Conservation (phyloP, 2,113 vertebrate genomes). For the Nesogale talazaci region DNA sequence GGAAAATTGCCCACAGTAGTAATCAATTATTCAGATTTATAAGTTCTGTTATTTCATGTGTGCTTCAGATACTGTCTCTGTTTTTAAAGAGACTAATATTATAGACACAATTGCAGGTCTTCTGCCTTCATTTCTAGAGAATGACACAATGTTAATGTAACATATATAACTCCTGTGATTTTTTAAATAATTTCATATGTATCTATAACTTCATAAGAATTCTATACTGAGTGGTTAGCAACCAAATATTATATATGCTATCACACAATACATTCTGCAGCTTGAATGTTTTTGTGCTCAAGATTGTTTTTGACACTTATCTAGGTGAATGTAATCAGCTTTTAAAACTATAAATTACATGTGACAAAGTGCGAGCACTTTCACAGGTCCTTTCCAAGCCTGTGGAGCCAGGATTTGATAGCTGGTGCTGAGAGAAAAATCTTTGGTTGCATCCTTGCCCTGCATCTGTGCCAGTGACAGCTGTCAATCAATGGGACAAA, state of each 20-base stretch:
- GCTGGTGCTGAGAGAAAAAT: no score
- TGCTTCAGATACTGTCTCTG: neutral
- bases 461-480: no score
- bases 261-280: neutral
- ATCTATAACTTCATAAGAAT: neutral
- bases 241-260: neutral
- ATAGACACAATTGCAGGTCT: neutral
- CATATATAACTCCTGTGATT: neutral
- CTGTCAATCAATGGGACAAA: no score
- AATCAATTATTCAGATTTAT: neutral
- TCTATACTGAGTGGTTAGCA: neutral
- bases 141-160: neutral
- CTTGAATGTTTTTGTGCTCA: neutral
- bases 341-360: slow-evolving; percentile 30
- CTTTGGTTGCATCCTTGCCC: no score
- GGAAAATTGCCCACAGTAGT: neutral
- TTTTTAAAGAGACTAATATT: neutral
- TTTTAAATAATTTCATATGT: neutral
- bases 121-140: neutral
- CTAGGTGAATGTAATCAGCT: neutral
- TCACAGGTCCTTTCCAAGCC: no score
- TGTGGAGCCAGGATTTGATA: no score
- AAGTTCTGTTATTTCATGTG: neutral
- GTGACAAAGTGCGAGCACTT: no score
- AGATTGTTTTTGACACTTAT: neutral